These are phyloP conservation scores for Drymonia ruficornis DNA, from an alignment of 2,888 invertebrate genomes.

Conservation along the genomic window DNA sequence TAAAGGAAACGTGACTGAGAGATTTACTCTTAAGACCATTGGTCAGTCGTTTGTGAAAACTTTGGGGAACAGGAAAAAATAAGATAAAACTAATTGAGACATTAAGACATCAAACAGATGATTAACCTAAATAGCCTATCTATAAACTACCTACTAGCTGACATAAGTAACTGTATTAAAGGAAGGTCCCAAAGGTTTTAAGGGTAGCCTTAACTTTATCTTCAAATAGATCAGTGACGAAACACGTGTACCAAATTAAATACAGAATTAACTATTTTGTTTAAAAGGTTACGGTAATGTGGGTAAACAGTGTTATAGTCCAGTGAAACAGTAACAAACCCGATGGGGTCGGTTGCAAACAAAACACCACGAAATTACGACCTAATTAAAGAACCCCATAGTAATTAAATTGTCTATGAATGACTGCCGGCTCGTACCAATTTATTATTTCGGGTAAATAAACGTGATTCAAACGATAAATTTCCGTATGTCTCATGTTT, in stretches of 20 bases:
- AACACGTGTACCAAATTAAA: conserved; percentile 38
- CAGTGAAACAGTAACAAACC: conserved; percentile 38
- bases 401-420: conserved; percentile 53
- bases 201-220: conserved; percentile 14
- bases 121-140: too few relatives aligned
- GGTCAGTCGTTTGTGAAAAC: conserved; percentile 21
- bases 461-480: neutral
- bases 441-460: conserved; percentile 12
- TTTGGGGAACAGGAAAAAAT: conserved; percentile 8
- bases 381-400: conserved; percentile 54
- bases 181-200: too few relatives aligned
- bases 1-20: conserved; percentile 50
- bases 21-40: conserved; percentile 35
- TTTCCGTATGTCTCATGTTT: neutral
- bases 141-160: neutral
- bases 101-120: neutral
- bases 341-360: conserved; percentile 33
- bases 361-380: conserved; percentile 50
- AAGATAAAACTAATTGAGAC: neutral
- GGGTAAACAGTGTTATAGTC: conserved; percentile 31
- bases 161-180: neutral
- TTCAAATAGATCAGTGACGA: conserved; percentile 19
- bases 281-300: conserved; percentile 33
- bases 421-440: conserved; percentile 23
- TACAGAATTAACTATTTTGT: conserved; percentile 27